phyloP scores from a whole-genome alignment of 2,888 invertebrate genomes.

The Taenaris catops region DNA sequence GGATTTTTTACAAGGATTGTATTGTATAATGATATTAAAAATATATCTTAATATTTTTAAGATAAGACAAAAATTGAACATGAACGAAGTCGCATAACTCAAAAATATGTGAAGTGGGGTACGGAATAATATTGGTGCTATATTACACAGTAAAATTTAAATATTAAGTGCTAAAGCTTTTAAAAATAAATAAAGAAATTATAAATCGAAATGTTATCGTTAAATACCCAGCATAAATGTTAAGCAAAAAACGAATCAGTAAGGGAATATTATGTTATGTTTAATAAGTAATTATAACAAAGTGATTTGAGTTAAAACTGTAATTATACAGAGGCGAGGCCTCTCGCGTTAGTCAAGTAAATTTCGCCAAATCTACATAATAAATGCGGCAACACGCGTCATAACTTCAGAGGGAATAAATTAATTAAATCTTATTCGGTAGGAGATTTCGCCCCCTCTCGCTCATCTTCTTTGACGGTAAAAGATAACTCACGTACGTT shows the following conservation, averaged over 20 bases:
- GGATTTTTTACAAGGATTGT: too few relatives aligned
- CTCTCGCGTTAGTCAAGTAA: constrained; percentile 23
- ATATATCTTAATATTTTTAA: too few relatives aligned
- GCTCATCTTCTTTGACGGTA: background rate
- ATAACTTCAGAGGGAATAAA: constrained; percentile 59
- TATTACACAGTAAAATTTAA: too few relatives aligned
- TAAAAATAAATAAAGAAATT: too few relatives aligned
- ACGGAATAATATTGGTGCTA: too few relatives aligned
- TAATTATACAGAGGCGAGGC: constrained; percentile 26
- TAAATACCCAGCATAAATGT: constrained; percentile 1
- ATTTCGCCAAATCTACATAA: constrained; percentile 51
- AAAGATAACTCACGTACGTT: constrained; percentile 6
- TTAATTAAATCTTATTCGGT: constrained; percentile 39
- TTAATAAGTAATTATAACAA: constrained; percentile 12
- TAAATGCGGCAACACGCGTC: constrained; percentile 62
- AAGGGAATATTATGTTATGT: constrained; percentile 4
- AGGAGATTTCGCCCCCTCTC: constrained; percentile 8
- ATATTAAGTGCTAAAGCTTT: too few relatives aligned
- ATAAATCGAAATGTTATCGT: too few relatives aligned
- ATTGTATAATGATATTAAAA: too few relatives aligned
- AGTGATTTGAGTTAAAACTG: constrained; percentile 13
- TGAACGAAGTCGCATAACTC: too few relatives aligned
- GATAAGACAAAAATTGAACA: too few relatives aligned
- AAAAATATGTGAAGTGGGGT: too few relatives aligned
- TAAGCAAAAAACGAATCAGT: constrained; percentile 2